Percentiles rank a stretch among this genome's conserved stretches.
Conservation (phyloP, 2,797 vertebrate genomes). For the Sebastes iracundus region DNA sequence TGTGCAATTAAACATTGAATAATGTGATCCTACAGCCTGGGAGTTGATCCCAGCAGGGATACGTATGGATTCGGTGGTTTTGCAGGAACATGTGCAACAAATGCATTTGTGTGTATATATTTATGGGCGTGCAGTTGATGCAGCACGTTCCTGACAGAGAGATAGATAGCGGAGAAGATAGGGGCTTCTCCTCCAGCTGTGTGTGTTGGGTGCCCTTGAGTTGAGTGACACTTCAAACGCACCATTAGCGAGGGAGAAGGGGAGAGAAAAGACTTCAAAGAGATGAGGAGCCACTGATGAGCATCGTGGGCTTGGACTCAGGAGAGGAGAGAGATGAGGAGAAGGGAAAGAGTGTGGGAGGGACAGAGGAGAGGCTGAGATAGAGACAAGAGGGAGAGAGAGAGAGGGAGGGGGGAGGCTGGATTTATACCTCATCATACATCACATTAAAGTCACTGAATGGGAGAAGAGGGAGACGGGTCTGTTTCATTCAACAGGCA, state of each 20-base stretch:
- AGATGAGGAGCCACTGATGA: constrained; percentile 63
- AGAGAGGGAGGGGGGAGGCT: not conserved
- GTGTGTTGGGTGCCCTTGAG: constrained; percentile 79
- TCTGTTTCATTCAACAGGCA: constrained; percentile 9
- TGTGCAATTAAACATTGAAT: constrained; percentile 3
- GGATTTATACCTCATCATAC: constrained; percentile 22
- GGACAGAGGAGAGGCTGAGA: constrained; percentile 42
- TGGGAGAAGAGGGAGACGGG: not conserved
- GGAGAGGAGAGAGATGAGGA: constrained; percentile 47
- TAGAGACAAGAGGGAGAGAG: not conserved
- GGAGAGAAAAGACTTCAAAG: constrained; percentile 75
- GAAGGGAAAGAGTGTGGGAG: constrained; percentile 29
- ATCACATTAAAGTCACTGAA: constrained; percentile 13
- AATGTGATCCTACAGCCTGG: not conserved
- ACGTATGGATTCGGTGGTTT: not conserved
- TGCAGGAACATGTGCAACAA: not conserved
- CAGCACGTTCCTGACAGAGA: constrained; percentile 16
- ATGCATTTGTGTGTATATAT: not conserved
- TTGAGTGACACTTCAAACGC: constrained; percentile 84
- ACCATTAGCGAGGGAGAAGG: constrained; percentile 73
- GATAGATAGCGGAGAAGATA: constrained; percentile 32
- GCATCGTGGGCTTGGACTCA: constrained; percentile 61
- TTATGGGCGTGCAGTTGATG: not conserved
- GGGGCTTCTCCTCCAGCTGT: constrained; percentile 51
- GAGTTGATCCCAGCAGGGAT: not conserved